Evolutionary conservation across 2,113 vertebrate species (phyloP).

Genomic region (Sinocyclocheilus anophthalmus): DNA sequence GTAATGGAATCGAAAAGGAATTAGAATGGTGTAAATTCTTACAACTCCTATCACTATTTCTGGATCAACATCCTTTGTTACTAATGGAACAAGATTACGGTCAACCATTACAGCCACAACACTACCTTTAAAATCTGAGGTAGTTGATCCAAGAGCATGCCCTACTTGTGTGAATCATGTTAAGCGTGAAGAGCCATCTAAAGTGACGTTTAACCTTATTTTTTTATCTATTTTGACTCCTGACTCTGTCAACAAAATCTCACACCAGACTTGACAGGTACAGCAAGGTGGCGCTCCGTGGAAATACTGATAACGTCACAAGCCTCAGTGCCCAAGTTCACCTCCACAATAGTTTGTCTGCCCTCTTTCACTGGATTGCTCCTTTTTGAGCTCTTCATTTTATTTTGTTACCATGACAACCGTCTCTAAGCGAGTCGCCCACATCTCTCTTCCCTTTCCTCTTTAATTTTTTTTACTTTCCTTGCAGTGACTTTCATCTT

Average conservation of each 20-base stretch:
- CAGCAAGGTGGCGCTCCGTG: neutral
- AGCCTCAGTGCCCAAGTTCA: constrained; percentile 19
- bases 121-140: constrained; percentile 1
- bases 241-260: constrained; percentile 8
- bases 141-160: constrained; percentile 12
- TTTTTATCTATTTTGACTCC: constrained; percentile 18
- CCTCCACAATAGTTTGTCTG: constrained; percentile 49
- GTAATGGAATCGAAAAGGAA: neutral
- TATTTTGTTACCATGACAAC: constrained; percentile 78
- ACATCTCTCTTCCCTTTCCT: constrained; percentile 61
- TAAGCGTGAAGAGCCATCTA: constrained; percentile 23
- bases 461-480: constrained; percentile 42
- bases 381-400: constrained; percentile 68
- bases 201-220: constrained; percentile 25
- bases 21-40: neutral
- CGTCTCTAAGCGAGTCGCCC: constrained; percentile 69
- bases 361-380: constrained; percentile 58
- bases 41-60: neutral
- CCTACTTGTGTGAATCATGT: neutral
- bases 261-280: neutral
- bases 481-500: constrained; percentile 47
- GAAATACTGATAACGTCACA: constrained; percentile 2
- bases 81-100: neutral
- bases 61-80: neutral
- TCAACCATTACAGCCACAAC: neutral